phyloP scores from a whole-genome alignment of 2,797 vertebrate genomes.

The Leptodactylus fallax region DNA sequence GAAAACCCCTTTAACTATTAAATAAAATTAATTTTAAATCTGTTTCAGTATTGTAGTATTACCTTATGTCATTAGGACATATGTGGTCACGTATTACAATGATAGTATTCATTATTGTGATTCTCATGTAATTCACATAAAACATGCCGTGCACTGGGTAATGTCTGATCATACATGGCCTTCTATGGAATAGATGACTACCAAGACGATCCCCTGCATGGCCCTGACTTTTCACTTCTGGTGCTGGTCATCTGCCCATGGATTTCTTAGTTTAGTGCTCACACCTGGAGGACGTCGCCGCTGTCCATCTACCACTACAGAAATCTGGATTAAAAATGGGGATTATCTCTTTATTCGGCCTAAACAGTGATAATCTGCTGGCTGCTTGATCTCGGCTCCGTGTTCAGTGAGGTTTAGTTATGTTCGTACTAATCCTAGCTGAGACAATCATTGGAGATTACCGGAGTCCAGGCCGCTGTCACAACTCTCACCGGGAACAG shows the following conservation, averaged over 20 bases:
- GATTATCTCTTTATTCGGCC: slow-evolving; percentile 31
- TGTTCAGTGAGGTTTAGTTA: slow-evolving; percentile 27
- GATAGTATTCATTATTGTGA: too few relatives aligned
- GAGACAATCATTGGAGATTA: slow-evolving; percentile 51
- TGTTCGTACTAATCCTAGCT: slow-evolving; percentile 31
- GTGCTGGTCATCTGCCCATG: background rate
- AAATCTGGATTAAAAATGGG: slow-evolving; percentile 28
- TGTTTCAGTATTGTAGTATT: too few relatives aligned
- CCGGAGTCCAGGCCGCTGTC: background rate
- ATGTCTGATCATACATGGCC: background rate
- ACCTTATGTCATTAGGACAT: too few relatives aligned
- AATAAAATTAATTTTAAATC: too few relatives aligned
- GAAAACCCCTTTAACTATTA: too few relatives aligned
- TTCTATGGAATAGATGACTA: background rate
- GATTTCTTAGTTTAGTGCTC: background rate
- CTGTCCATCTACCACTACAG: background rate
- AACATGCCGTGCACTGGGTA: background rate
- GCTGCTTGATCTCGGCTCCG: background rate
- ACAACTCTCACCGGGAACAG: background rate
- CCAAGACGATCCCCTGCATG: background rate
- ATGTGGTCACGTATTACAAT: too few relatives aligned
- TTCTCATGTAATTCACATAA: too few relatives aligned
- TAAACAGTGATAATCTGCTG: slow-evolving; percentile 46
- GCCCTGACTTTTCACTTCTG: background rate
- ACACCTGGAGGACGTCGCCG: background rate